phyloP scores from a whole-genome alignment of 30 jellyfish, hydroid and myxozoan genomes.

The Aurelia sp. region DNA sequence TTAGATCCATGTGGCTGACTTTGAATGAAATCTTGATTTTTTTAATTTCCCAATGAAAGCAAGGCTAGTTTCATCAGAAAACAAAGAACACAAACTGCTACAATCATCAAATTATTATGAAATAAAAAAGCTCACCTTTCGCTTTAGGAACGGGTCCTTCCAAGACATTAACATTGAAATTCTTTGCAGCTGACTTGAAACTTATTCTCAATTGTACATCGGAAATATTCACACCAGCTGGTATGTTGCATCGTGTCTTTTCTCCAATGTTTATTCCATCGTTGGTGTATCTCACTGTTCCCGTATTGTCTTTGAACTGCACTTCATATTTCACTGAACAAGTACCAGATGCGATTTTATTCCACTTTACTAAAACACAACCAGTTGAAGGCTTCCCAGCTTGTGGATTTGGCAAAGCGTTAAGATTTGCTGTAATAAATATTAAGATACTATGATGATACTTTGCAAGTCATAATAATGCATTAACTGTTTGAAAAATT shows the following conservation, averaged over 20 bases:
- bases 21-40: no score
- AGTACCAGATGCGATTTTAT: slow-evolving; percentile 21
- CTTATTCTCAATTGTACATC: neutral
- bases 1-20: no score
- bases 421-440: slow-evolving; percentile 4
- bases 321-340: slow-evolving; percentile 38
- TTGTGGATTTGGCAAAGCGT: neutral
- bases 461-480: neutral
- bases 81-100: no score
- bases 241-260: slow-evolving; percentile 4
- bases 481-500: no score
- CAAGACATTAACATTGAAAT: no score
- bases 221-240: neutral
- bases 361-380: slow-evolving; percentile 25
- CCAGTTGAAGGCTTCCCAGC: slow-evolving; percentile 1
- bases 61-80: no score
- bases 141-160: no score
- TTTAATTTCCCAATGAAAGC: no score
- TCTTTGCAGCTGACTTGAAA: no score
- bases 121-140: no score
- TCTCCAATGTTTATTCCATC: slow-evolving; percentile 2
- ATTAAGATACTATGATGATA: no score
- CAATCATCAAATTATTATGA: no score
- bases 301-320: slow-evolving; percentile 4
- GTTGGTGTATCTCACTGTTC: neutral